phyloP scores from a whole-genome alignment of 2,797 vertebrate species.

The Cephalopachus bancanus region DNA sequence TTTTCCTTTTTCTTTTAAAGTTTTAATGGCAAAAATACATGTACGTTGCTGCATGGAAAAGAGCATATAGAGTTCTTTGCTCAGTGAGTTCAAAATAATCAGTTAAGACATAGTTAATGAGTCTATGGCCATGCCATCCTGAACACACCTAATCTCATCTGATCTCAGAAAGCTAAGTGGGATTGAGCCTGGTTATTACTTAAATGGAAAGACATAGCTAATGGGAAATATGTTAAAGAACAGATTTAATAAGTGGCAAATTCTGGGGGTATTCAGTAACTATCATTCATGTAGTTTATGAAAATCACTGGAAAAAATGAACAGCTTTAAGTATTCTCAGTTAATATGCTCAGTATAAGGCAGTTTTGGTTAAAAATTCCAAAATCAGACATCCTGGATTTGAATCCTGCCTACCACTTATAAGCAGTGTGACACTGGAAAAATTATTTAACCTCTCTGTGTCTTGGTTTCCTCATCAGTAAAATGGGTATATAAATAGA shows the following conservation, averaged over 20 bases:
- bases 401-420: not conserved
- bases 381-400: constrained; percentile 35
- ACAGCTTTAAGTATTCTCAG: not conserved
- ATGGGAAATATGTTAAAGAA: not conserved
- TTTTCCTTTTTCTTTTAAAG: not conserved
- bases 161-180: too few relatives aligned
- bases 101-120: not conserved
- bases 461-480: constrained; percentile 26
- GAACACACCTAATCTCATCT: too few relatives aligned
- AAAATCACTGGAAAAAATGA: constrained; percentile 45
- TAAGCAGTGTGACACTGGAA: not conserved
- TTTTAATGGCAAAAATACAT: constrained; percentile 4
- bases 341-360: not conserved
- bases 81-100: not conserved
- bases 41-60: not conserved
- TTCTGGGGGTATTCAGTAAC: not conserved
- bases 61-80: constrained; percentile 13
- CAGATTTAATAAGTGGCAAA: not conserved
- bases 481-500: not conserved
- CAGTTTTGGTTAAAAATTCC: constrained; percentile 33
- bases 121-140: too few relatives aligned
- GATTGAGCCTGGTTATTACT: too few relatives aligned
- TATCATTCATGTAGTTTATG: constrained; percentile 34
- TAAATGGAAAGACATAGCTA: not conserved
- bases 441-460: constrained; percentile 47